phyloP scores from a whole-genome alignment of 2,888 invertebrate genomes.

The Stenurella melanura region DNA sequence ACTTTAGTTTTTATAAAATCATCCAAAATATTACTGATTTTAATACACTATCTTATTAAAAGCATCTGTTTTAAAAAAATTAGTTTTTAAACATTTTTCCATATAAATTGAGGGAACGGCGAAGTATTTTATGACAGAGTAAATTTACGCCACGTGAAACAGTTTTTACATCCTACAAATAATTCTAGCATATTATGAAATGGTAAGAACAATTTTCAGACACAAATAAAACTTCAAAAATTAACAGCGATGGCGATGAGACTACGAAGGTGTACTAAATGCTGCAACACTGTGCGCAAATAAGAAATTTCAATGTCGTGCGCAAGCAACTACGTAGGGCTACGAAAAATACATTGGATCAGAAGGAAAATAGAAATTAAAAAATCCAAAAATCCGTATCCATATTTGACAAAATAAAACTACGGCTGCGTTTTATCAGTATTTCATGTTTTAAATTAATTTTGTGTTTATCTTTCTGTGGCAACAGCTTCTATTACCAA shows the following conservation, averaged over 20 bases:
- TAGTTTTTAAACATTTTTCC: slow-evolving; percentile 25
- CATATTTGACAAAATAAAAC: no score
- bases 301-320: not conserved
- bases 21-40: slow-evolving; percentile 41
- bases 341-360: slow-evolving; percentile 8
- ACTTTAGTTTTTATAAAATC: slow-evolving; percentile 24
- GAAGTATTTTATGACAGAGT: not conserved
- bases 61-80: slow-evolving; percentile 51
- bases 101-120: not conserved
- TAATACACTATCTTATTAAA: slow-evolving; percentile 42
- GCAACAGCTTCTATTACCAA: no score
- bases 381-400: no score
- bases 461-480: not conserved
- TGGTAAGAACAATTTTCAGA: slow-evolving; percentile 34
- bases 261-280: slow-evolving; percentile 50
- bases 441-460: not conserved
- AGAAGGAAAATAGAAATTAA: no score
- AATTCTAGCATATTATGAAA: slow-evolving; percentile 29
- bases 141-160: not conserved
- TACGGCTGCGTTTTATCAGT: not conserved
- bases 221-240: slow-evolving; percentile 57
- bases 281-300: slow-evolving; percentile 65
- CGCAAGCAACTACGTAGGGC: slow-evolving; percentile 9
- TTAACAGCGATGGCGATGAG: slow-evolving; percentile 57
- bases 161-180: slow-evolving; percentile 10